Evolutionary conservation across 2,113 vertebrate species (phyloP), one percentile per base, ranked within the genome.

Genomic region (Sapajus apella): DNA sequence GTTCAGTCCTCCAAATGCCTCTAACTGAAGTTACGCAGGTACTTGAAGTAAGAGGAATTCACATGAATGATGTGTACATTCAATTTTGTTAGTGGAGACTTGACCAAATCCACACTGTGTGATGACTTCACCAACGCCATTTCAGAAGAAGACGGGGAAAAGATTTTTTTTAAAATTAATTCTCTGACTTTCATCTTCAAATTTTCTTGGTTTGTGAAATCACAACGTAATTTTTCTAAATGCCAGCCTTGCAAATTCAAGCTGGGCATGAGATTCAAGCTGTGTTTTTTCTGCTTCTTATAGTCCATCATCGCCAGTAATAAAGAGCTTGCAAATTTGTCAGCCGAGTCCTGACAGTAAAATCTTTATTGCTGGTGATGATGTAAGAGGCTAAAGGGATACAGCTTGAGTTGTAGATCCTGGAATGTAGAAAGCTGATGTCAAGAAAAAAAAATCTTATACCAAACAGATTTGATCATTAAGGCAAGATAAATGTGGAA

Each of bases 331-430:
- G 52, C 23, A 77, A 79, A 91, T 97, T 92, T 96, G 92, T 97
- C 94, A 97, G 96, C 96, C 85, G 80, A 82, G 61, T 80, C 91
- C 90, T 97, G 94, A 96, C 98, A 98, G 96, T 97, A 97, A 97
- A 97, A 98, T 97, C 96, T 97, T 97, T 97, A 97, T 96, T 93
- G 52, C 90, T 92, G 73, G 47, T 91, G 85, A 81, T 97, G 96
- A 96, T 97, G 95, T 92, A 97, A 97, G 97, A 94, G 89, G 82
- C 43, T 80, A 80, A 93, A 91, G 77, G 43, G 86, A 17, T 92
- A 92, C 87, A 93, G 96, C 82, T 83, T 94, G 97, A 94, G 61
- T 83, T 92, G 95, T 43, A 73, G 92, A 66, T 96, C 90, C 77
- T 81, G 89, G 79, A 58, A 87, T 91, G 88, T 20, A 95, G 94